phyloP scores from a whole-genome alignment of 2,888 invertebrate genomes.

The Phorcus lineatus region DNA sequence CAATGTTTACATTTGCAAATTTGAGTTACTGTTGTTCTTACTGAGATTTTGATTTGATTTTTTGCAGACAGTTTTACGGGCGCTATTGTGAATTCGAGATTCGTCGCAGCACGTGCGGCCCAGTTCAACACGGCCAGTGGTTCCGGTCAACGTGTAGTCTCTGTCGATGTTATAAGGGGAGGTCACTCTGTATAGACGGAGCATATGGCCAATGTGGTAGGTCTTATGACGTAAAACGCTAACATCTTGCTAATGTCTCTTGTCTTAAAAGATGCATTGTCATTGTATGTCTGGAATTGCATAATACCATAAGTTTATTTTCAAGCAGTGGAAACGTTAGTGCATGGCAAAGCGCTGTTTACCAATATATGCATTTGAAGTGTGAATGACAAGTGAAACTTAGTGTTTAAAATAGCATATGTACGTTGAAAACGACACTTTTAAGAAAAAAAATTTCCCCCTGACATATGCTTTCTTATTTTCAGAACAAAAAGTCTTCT shows the following conservation, averaged over 20 bases:
- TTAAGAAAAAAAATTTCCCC: neutral
- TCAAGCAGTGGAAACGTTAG: too few relatives aligned
- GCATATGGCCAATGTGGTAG: slow-evolving; percentile 47
- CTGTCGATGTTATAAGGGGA: slow-evolving; percentile 52
- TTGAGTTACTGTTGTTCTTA: too few relatives aligned
- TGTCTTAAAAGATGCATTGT: too few relatives aligned
- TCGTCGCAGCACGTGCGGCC: slow-evolving; percentile 42
- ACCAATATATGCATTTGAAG: too few relatives aligned
- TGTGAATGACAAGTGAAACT: too few relatives aligned
- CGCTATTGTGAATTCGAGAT: slow-evolving; percentile 48
- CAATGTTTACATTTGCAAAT: too few relatives aligned
- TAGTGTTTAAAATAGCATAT: too few relatives aligned
- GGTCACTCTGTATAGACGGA: slow-evolving; percentile 40
- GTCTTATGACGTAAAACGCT: slow-evolving; percentile 15
- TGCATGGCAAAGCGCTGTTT: too few relatives aligned
- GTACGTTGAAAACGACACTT: too few relatives aligned
- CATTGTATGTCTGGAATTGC: too few relatives aligned
- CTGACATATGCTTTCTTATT: neutral
- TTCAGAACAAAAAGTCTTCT: neutral
- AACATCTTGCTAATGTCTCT: too few relatives aligned
- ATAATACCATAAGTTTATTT: too few relatives aligned
- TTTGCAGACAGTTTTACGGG: slow-evolving; percentile 46
- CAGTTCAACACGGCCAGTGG: slow-evolving; percentile 49
- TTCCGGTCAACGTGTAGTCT: slow-evolving; percentile 47
- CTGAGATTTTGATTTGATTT: neutral